phyloP scores from a whole-genome alignment of 2,113 vertebrate species.

The Heterotis niloticus region DNA sequence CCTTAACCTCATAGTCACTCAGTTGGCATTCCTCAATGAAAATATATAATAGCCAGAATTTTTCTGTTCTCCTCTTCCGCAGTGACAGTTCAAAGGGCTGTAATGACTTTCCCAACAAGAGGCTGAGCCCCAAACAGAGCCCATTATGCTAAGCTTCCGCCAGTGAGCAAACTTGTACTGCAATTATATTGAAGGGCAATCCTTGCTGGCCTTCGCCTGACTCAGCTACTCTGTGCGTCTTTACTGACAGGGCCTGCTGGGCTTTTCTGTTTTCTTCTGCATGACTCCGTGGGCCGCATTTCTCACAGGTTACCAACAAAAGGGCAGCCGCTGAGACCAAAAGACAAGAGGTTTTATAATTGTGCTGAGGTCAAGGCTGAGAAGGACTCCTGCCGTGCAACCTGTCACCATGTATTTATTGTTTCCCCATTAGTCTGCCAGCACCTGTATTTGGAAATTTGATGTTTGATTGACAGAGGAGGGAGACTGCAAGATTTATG shows the following conservation, averaged over 20 bases:
- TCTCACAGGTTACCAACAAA: not conserved
- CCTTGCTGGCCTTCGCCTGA: not conserved
- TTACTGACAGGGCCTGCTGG: not conserved
- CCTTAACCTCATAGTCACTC: no score
- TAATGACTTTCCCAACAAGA: slow-evolving; percentile 14
- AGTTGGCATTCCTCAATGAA: not conserved
- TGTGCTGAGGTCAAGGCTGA: not conserved
- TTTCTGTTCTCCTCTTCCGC: slow-evolving; percentile 22
- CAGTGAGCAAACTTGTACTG: not conserved
- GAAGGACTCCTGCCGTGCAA: not conserved
- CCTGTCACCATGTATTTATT: not conserved
- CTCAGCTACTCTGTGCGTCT: slow-evolving; percentile 1
- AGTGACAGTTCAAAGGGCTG: slow-evolving; percentile 21
- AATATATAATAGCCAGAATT: slow-evolving; percentile 32
- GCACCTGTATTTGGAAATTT: not conserved
- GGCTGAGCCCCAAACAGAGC: not conserved
- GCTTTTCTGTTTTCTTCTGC: no score
- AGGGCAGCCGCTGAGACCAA: not conserved
- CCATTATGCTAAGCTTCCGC: not conserved
- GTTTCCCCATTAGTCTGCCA: not conserved
- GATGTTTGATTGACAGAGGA: not conserved
- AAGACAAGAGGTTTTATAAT: not conserved
- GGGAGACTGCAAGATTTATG: slow-evolving; percentile 6
- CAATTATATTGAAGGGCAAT: not conserved
- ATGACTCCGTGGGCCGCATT: no score